These are phyloP conservation scores for Xyliphius kryptos DNA, from an alignment of 2,113 vertebrate genomes.

Conservation along the genomic window DNA sequence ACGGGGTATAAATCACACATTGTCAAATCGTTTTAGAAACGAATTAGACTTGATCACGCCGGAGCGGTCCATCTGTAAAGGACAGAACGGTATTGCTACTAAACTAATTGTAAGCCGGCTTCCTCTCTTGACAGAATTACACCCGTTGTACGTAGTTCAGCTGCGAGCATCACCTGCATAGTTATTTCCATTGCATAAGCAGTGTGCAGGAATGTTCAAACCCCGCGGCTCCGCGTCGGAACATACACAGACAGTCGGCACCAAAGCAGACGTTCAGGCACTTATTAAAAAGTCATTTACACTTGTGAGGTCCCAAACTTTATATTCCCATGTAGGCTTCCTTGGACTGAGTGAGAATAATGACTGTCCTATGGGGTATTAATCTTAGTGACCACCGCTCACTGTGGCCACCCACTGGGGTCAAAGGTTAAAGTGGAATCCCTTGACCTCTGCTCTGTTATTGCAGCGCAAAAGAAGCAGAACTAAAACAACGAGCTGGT, in stretches of 20 bases:
- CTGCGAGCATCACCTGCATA: neutral
- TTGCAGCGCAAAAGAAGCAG: constrained; percentile 54
- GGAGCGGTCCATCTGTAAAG: constrained; percentile 3
- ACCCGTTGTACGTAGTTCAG: neutral
- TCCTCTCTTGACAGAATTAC: neutral
- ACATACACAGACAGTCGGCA: constrained; percentile 19
- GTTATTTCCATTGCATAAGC: neutral
- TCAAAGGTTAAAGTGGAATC: constrained; percentile 69
- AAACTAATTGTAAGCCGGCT: neutral
- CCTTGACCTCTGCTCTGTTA: constrained; percentile 70
- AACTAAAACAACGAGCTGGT: constrained; percentile 43
- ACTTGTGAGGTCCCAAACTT: constrained; percentile 31
- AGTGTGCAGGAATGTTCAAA: constrained; percentile 4
- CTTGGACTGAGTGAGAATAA: constrained; percentile 47
- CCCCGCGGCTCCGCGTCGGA: neutral
- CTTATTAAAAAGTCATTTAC: constrained; percentile 23
- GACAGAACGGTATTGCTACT: neutral
- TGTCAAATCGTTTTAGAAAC: constrained; percentile 22
- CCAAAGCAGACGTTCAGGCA: constrained; percentile 9
- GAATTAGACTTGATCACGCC: constrained; percentile 11
- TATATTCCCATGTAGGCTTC: constrained; percentile 45
- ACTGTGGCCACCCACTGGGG: constrained; percentile 61
- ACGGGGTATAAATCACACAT: constrained; percentile 24
- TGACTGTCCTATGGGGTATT: constrained; percentile 58
- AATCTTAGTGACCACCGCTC: constrained; percentile 68